Evolutionary conservation across 2,888 invertebrate genomes (phyloP).

Genomic region (Pinctada fucata): DNA sequence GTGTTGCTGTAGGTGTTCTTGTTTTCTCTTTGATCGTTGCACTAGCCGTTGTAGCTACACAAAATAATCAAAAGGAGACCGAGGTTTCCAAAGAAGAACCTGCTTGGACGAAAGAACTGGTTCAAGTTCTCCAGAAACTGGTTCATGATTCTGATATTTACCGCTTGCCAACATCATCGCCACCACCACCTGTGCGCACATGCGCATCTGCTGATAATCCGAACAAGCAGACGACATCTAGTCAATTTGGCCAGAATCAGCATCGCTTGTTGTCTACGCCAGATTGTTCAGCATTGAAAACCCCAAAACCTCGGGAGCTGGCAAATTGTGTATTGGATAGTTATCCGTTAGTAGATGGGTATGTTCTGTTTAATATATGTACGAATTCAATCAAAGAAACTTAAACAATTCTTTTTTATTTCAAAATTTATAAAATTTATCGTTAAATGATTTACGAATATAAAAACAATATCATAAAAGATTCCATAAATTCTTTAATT

Average conservation of each 20-base stretch:
- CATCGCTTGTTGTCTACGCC: not conserved
- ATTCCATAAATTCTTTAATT: no score
- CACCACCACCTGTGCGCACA: not conserved
- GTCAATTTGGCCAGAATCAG: not conserved
- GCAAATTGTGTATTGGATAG: conserved; percentile 59
- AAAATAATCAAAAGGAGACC: not conserved
- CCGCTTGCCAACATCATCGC: not conserved
- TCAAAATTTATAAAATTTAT: no score
- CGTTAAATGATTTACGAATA: no score
- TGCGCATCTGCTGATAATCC: not conserved
- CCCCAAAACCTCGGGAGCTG: conserved; percentile 42
- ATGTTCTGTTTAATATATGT: conserved; percentile 28
- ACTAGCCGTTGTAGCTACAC: not conserved
- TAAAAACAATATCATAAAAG: no score
- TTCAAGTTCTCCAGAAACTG: not conserved
- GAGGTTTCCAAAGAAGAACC: not conserved
- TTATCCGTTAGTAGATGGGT: conserved; percentile 67
- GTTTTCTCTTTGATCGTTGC: not conserved
- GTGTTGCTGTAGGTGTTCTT: not conserved
- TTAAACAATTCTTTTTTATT: no score
- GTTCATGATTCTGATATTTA: not conserved
- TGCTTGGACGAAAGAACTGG: not conserved
- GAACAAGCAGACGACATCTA: not conserved
- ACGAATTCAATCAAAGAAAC: no score
- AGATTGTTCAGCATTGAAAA: conserved; percentile 16